A percentile compares a stretch with the other conserved stretches of the same genome.
Evolutionary conservation across 2,888 invertebrate genomes (phyloP).

Genomic region (Agrotis puta): DNA sequence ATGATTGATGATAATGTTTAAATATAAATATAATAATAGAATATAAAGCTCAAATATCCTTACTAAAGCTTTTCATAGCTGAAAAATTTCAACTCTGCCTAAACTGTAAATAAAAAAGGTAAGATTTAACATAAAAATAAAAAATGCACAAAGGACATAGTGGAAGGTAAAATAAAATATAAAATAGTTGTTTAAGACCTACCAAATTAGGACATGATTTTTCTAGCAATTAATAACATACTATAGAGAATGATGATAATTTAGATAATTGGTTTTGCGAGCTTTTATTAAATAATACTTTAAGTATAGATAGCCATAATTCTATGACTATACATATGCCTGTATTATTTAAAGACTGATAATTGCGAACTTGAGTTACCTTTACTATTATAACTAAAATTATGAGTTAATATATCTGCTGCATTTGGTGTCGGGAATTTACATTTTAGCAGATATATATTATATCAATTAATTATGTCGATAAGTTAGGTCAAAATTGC

Average conservation of each 20-base stretch:
- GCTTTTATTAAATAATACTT: neutral
- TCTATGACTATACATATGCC: neutral
- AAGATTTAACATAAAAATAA: too few relatives aligned
- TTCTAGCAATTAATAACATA: neutral
- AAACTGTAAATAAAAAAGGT: too few relatives aligned
- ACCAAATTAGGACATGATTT: neutral
- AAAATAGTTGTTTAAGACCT: too few relatives aligned
- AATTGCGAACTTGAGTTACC: conserved; percentile 17
- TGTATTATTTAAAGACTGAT: conserved; percentile 1
- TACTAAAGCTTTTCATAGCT: too few relatives aligned
- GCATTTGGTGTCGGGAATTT: conserved; percentile 1
- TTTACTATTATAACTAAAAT: conserved; percentile 4
- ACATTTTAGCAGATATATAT: conserved; percentile 1
- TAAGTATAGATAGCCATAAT: neutral
- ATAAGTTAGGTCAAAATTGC: neutral
- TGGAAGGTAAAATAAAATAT: too few relatives aligned
- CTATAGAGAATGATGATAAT: neutral
- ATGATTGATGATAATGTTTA: too few relatives aligned
- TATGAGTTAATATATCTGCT: conserved; percentile 10
- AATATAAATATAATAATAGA: too few relatives aligned
- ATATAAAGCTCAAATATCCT: too few relatives aligned
- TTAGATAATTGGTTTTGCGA: conserved; percentile 5
- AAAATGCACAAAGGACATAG: too few relatives aligned
- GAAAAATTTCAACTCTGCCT: too few relatives aligned
- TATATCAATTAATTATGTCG: neutral